Conservation (phyloP, 2,797 vertebrate genomes). For the Chrysocyon brachyurus region DNA sequence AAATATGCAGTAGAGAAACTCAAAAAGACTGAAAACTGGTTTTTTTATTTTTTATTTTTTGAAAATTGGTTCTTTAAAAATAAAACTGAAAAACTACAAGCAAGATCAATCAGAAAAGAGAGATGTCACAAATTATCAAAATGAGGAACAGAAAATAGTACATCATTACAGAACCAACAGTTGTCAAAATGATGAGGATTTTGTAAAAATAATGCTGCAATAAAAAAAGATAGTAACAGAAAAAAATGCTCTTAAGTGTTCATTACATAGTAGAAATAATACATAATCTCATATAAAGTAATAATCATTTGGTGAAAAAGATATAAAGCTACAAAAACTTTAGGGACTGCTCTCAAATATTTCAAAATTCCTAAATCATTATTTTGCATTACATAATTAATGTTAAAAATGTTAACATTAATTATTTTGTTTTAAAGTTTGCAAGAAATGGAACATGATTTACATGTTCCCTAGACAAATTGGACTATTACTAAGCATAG, state of each 20-base stretch:
- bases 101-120: background rate
- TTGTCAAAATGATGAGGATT: background rate
- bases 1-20: background rate
- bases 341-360: background rate
- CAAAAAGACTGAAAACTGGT: background rate
- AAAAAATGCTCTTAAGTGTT: background rate
- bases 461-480: background rate
- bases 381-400: background rate
- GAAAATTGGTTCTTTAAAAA: background rate
- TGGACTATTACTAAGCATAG: background rate
- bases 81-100: background rate
- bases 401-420: no score
- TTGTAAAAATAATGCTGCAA: no score
- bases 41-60: no score
- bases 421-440: conserved; percentile 1
- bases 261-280: background rate
- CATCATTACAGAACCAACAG: background rate
- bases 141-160: background rate
- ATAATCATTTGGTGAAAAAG: background rate
- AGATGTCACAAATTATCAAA: background rate
- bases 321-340: background rate
- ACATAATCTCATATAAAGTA: background rate
- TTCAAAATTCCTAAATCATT: background rate
- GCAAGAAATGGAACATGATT: background rate
- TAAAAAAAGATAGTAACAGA: background rate